Base-by-base conservation (phyloP, 2,113 vertebrate genomes). In the Thunnus thynnus region DNA sequence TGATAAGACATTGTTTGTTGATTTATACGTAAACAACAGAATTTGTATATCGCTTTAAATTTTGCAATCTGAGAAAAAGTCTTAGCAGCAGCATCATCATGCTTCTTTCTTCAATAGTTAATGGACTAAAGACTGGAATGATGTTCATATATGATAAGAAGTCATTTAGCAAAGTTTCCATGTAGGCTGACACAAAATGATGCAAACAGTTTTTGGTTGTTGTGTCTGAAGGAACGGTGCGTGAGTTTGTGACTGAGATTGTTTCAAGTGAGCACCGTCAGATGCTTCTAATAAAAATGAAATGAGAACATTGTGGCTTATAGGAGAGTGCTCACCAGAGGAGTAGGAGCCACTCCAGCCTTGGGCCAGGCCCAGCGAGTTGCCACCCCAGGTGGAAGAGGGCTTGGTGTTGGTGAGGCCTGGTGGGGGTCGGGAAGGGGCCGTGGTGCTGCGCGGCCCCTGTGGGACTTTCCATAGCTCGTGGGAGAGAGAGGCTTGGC, bases 391-490 rank as follows among this genome's bases (percentile, higher is more conserved):
- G 2, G 97, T 97, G 68, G 97, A 97, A 48, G 97, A 97, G 90
- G 96, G 96, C 94, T 99, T 99, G 94, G 95, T 96, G 91, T 97
- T 97, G 72, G 97, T 97, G 76, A 99, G 91, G 87, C 98, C 98
- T 51, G 98, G 98, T 2, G 98, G 98, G 3, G 98, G 98, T 82
- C 98, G 96, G 0, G 98, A 96, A 13, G 97, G 96, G 57, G 97
- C 96, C 22, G 95, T 91, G 89, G 95, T 96, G 94, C 95, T 97
- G 93, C 97, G 97, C 52, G 97, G 96, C 36, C 94, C 94, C 70
- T 94, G 92, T 30, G 95, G 94, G 73, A 98, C 98, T 93, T 99
- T 99, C 98, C 98, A 99, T 81, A 99, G 95, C 84, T 99, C 98
- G 0, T 98, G 98, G 73, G 98, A 99, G 64, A 99, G 92, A 74